Percentiles rank a stretch among this genome's conserved stretches.
Evolutionary conservation across 2,797 vertebrate species (phyloP).

Genomic region (Natrix natrix): DNA sequence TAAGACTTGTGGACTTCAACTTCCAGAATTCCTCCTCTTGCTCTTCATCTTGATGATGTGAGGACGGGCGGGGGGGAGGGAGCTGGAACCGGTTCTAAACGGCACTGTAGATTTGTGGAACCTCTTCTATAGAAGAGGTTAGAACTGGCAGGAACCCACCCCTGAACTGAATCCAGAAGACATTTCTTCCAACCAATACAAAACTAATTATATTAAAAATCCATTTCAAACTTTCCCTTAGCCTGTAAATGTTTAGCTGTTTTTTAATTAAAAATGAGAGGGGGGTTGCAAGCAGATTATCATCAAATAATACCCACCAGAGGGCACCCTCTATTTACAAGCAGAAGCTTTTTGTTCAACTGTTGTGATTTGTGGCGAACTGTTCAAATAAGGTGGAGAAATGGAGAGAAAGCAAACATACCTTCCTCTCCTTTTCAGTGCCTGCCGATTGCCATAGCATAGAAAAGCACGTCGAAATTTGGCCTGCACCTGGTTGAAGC

Average conservation of each 20-base stretch:
- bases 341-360: not conserved
- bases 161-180: too few relatives aligned
- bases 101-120: too few relatives aligned
- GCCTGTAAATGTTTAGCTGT: not conserved
- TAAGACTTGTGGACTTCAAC: too few relatives aligned
- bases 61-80: too few relatives aligned
- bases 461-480: not conserved
- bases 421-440: too few relatives aligned
- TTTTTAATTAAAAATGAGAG: not conserved
- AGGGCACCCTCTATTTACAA: constrained; percentile 17
- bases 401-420: not conserved
- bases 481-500: not conserved
- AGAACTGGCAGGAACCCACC: too few relatives aligned
- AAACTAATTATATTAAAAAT: not conserved
- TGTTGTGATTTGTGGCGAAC: not conserved
- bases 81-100: too few relatives aligned
- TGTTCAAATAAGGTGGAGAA: not conserved
- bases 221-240: not conserved
- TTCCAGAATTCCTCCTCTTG: too few relatives aligned
- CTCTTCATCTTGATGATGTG: too few relatives aligned
- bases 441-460: not conserved
- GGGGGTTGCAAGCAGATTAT: not conserved
- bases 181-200: not conserved
- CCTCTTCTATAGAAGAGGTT: too few relatives aligned
- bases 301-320: constrained; percentile 16